Base-by-base conservation (phyloP, 30 jellyfish, hydroid and myxozoan genomes). In the Euphysa ruthae region DNA sequence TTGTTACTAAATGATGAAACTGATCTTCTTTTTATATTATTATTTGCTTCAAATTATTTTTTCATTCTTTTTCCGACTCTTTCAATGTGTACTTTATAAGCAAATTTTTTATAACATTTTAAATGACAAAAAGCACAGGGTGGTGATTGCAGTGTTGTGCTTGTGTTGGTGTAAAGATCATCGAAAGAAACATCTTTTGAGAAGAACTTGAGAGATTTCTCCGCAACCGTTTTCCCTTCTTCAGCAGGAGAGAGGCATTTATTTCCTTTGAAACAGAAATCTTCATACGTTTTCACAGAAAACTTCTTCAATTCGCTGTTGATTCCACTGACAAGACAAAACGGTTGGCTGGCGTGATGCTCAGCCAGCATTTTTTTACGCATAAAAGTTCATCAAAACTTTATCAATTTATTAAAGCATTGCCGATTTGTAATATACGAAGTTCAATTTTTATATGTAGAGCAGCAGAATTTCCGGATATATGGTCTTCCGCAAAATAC, bases 21-120 rank as follows among this genome's bases (percentile, higher is more conserved):
- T n/a, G 60, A 46, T 46, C 60, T 46, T 46, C 60, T 46, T 46
- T n/a, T n/a, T n/a, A n/a, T n/a, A n/a, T 46, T 46, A 46, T 46
- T 46, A 2, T 46, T 46, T 5, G 60, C 60, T 46, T 46, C 23
- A 46, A 29, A 46, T 46, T 46, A 25, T 3, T 46, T 2, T 3
- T 2, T 46, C n/a, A n/a, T 46, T 46, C 23, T 46, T 46, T 46
- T 46, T 46, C 60, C n/a, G n/a, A 38, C n/a, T 38, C 52, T 46
- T 46, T 4, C 60, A 46, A 46, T 46, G 10, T n/a, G 60, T 5
- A 46, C 60, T 46, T 46, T 46, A 29, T 46, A 25, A 8, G 60
- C 23, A 29, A 46, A 46, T 10, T 46, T 46, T 46, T 46, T 25
- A 10, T 46, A 46, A 46, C 60, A 46, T 46, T 46, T 2, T n/a